Conservation (phyloP, 2,888 invertebrate genomes). For the Sabellastarte sp. region DNA sequence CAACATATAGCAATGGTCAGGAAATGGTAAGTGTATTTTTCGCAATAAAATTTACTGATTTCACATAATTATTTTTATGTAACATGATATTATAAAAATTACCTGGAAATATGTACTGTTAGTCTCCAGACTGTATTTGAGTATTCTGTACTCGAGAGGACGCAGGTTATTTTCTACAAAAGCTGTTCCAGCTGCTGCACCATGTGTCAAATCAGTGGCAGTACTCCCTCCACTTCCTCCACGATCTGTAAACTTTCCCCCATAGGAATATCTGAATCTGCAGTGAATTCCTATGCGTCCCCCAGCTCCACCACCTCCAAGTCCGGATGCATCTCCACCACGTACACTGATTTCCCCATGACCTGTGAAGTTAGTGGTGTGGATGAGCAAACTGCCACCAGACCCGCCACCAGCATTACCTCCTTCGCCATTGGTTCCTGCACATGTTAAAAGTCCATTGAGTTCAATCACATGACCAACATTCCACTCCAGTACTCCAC, state of each 20-base stretch:
- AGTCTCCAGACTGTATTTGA: slow-evolving; percentile 35
- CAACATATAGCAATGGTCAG: no score
- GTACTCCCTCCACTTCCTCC: slow-evolving; percentile 25
- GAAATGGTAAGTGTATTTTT: no score
- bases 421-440: slow-evolving; percentile 33
- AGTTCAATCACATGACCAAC: slow-evolving; percentile 38
- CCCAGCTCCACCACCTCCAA: slow-evolving; percentile 40
- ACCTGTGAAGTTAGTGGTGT: slow-evolving; percentile 37
- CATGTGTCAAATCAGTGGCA: slow-evolving; percentile 18
- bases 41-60: no score
- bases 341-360: slow-evolving; percentile 40
- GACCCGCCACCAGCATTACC: slow-evolving; percentile 39
- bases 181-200: slow-evolving; percentile 42
- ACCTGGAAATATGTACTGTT: slow-evolving; percentile 35
- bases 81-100: no score
- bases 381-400: slow-evolving; percentile 39
- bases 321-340: slow-evolving; percentile 33
- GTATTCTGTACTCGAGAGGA: slow-evolving; percentile 37
- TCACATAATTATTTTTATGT: no score
- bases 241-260: slow-evolving; percentile 35
- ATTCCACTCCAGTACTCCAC: slow-evolving; percentile 39
- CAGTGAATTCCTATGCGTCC: slow-evolving; percentile 41
- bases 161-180: slow-evolving; percentile 42
- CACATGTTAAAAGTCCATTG: slow-evolving; percentile 36
- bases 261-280: slow-evolving; percentile 37